Base-by-base conservation (phyloP, 2,888 invertebrate species). In the Xestia xanthographa region DNA sequence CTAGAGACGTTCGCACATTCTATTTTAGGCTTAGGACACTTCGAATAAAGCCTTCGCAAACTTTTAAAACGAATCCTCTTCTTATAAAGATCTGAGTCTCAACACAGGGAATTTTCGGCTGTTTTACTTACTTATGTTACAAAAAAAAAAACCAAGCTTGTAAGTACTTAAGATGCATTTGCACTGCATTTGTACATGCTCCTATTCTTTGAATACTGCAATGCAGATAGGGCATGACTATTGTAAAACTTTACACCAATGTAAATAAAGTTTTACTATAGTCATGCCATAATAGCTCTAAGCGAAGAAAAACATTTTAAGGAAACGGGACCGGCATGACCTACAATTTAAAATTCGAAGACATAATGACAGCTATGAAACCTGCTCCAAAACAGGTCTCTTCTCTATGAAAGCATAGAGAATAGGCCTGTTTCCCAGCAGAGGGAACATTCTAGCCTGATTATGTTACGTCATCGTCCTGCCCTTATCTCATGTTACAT, bases 1-100 rank as follows among this genome's bases (percentile, higher is more conserved):
- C 20, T n/a, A n/a, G 11, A 17, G 20, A 26, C 50, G 9, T 58
- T 26, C 45, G 45, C 45, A 38, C 48, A 29, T 75, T 45, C 58
- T 38, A 9, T 73, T 60, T 45, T 29, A 26, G 53, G 34, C 20
- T 45, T 29, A 29, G 9, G n/a, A n/a, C 29, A 29, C 45, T 29
- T 48, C n/a, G 29, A 34, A 1, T 43, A 34, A 26, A 56, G 4
- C 1, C 29, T 43, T 14, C 3, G 22, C 5, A 29, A 45, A 72
- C 14, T 72, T 72, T 14, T 26, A 38, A 72, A 56, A 45, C 26
- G 38, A 34, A 73, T 43, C 5, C n/a, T n/a, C 34, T 34, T 26
- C 71, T 48, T 38, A 8, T 12, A 43, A 20, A 56, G 17, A n/a
- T 12, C 2, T 34, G 20, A 43, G 20, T 8, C n/a, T 12, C 20